Evolutionary conservation across 2,113 vertebrate species (phyloP).

Genomic region (Merops nubicus): DNA sequence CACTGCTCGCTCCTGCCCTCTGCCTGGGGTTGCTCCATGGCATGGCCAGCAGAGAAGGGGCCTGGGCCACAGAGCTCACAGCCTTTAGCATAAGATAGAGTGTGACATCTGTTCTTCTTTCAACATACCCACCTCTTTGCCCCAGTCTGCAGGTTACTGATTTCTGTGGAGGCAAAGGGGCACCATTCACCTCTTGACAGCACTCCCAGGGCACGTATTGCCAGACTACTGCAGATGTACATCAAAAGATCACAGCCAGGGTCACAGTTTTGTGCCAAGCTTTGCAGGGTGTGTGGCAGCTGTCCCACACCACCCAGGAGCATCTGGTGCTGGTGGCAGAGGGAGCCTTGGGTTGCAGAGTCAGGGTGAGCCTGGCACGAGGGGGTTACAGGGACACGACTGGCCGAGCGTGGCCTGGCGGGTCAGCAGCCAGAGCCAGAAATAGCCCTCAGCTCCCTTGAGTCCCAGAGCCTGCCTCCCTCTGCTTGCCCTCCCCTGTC

Average conservation of each 20-base stretch:
- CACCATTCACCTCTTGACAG: not conserved
- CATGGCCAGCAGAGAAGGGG: too few species aligned
- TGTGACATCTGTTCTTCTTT: not conserved
- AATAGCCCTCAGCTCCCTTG: not conserved
- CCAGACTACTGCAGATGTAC: not conserved
- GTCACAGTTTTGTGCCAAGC: not conserved
- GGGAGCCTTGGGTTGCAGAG: not conserved
- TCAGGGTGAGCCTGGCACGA: not conserved
- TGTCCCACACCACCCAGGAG: fast-evolving
- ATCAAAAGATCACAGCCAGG: not conserved
- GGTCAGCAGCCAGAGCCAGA: not conserved
- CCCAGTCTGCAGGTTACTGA: not conserved
- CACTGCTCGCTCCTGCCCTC: not conserved
- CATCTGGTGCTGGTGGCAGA: not conserved
- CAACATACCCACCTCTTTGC: not conserved
- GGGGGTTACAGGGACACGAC: not conserved
- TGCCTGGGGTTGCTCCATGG: fast-evolving
- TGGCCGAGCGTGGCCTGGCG: not conserved
- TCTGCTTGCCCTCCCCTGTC: not conserved
- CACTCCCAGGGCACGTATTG: not conserved
- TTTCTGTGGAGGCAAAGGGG: not conserved
- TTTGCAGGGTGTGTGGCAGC: fast-evolving
- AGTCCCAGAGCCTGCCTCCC: not conserved
- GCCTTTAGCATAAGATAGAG: not conserved
- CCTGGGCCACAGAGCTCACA: not conserved